Conservation (phyloP, 2,888 invertebrate species). For the Dryomyza anilis region DNA sequence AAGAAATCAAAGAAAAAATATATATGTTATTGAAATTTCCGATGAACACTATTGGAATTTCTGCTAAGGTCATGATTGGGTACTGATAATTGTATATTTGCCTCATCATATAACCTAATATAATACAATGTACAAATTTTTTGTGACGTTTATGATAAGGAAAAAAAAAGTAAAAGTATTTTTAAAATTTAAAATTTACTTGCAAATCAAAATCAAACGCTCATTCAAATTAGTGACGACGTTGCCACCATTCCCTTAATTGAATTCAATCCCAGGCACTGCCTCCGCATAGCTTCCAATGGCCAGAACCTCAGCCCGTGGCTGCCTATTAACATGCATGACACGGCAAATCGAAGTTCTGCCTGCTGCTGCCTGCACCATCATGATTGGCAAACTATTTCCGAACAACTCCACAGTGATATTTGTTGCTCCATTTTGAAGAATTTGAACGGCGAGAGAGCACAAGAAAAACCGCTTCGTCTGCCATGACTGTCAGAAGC, state of each 20-base stretch:
- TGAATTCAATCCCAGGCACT: neutral
- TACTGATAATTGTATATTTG: too few relatives aligned
- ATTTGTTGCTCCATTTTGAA: neutral
- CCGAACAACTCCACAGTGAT: neutral
- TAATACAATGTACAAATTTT: too few relatives aligned
- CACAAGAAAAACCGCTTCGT: conserved; percentile 34
- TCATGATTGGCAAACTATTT: conserved; percentile 5
- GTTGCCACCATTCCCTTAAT: neutral
- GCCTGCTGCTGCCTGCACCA: neutral
- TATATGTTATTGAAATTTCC: too few relatives aligned
- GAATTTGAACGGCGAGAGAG: too few relatives aligned
- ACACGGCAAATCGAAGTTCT: conserved; percentile 15
- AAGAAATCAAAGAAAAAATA: too few relatives aligned
- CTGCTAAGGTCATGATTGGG: too few relatives aligned
- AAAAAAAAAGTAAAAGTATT: too few relatives aligned
- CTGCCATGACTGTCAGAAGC: conserved; percentile 58
- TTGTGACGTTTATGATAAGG: too few relatives aligned
- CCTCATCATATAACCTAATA: too few relatives aligned
- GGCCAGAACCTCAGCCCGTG: neutral
- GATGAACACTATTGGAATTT: too few relatives aligned
- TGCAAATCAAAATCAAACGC: neutral
- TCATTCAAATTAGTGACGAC: neutral
- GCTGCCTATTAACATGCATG: neutral
- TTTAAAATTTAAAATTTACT: too few relatives aligned
- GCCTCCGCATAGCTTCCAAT: neutral